These are phyloP conservation scores for Xiphophorus birchmanni DNA, from an alignment of 2,797 vertebrate species.

Conservation along the genomic window DNA sequence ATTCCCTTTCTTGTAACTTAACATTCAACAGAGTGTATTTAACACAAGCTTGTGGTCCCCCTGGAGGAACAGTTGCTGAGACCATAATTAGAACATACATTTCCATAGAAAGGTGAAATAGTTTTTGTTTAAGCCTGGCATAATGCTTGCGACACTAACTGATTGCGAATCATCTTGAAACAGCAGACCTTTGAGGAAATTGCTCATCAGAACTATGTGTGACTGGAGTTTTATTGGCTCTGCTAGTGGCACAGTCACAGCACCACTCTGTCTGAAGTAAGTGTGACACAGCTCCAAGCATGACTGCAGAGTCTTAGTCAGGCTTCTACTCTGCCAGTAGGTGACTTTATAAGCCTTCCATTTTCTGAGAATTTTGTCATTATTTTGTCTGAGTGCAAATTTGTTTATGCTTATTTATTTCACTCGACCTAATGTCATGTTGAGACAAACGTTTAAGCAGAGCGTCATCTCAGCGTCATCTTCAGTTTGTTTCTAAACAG, in stretches of 20 bases:
- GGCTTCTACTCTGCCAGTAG: neutral
- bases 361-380: neutral
- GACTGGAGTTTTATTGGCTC: neutral
- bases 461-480: neutral
- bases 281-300: neutral
- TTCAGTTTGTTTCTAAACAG: neutral
- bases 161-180: neutral
- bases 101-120: neutral
- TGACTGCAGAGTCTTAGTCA: neutral
- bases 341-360: neutral
- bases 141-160: neutral
- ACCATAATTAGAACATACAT: neutral
- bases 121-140: neutral
- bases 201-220: neutral
- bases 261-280: neutral
- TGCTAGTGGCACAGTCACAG: neutral
- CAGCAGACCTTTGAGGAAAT: neutral
- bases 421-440: neutral
- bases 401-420: neutral
- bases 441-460: neutral
- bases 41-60: neutral
- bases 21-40: neutral
- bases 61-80: neutral
- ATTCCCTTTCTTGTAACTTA: neutral
- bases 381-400: neutral